A percentile compares a stretch with the other conserved stretches of the same genome.
Conservation (phyloP, 2,888 invertebrate species). For the Stenolophus ochropezus region DNA sequence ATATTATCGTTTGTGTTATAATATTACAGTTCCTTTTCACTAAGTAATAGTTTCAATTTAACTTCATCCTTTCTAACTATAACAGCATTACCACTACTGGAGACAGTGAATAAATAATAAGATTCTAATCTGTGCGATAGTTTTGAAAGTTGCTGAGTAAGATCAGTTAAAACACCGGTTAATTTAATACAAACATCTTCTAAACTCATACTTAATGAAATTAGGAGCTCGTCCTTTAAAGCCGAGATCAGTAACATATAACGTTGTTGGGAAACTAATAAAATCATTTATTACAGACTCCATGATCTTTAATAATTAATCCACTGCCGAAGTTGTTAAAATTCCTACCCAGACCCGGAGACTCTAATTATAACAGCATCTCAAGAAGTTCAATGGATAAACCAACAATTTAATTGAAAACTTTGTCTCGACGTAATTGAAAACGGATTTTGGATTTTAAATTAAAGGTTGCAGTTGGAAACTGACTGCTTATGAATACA, state of each 20-base stretch:
- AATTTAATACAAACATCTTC: not conserved
- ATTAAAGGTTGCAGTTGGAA: conserved; percentile 18
- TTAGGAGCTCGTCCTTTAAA: not conserved
- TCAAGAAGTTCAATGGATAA: conserved; percentile 34
- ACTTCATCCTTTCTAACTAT: too few relatives aligned
- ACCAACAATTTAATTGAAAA: conserved; percentile 49
- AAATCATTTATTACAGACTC: conserved; percentile 36
- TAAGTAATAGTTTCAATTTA: too few relatives aligned
- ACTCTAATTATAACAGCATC: conserved; percentile 47
- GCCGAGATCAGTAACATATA: conserved; percentile 18
- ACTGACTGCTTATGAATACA: conserved; percentile 3
- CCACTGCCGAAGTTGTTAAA: conserved; percentile 29
- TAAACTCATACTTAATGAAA: not conserved
- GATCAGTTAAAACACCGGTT: not conserved
- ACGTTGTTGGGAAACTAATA: conserved; percentile 39
- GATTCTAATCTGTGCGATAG: not conserved
- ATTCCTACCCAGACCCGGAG: not conserved
- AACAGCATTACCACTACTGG: too few relatives aligned
- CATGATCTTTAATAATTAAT: conserved; percentile 54
- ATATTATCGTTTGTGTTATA: too few relatives aligned
- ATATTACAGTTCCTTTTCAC: too few relatives aligned
- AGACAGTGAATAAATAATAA: not conserved
- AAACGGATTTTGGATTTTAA: conserved; percentile 40
- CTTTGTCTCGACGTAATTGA: conserved; percentile 40
- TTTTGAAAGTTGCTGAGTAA: not conserved